These are phyloP conservation scores for Anguilla anguilla DNA, from an alignment of 2,797 vertebrate species.

Conservation along the genomic window DNA sequence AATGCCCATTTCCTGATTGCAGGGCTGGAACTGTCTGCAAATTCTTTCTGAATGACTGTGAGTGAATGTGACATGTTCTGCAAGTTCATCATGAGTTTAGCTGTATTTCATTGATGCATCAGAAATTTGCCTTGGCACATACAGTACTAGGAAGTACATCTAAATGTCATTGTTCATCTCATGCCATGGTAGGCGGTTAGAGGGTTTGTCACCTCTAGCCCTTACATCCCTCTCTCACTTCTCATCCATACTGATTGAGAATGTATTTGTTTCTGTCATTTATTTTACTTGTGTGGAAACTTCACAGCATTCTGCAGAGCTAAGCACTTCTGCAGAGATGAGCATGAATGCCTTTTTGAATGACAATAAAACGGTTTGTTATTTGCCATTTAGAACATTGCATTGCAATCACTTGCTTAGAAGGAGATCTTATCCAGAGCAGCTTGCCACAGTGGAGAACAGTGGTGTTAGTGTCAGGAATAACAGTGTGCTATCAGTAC, in stretches of 20 bases:
- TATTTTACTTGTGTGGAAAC: neutral
- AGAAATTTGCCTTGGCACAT: neutral
- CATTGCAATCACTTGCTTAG: neutral
- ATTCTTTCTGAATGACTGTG: neutral
- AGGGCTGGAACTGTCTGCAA: neutral
- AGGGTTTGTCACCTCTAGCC: neutral
- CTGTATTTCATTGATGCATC: neutral
- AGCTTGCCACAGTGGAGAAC: too few relatives aligned
- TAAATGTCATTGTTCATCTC: neutral
- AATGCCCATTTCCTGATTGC: neutral
- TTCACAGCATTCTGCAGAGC: neutral
- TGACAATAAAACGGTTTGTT: neutral
- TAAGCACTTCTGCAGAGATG: neutral
- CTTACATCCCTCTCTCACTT: neutral
- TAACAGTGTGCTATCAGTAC: too few relatives aligned
- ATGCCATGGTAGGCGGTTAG: neutral
- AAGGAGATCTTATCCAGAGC: too few relatives aligned
- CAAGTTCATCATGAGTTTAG: neutral
- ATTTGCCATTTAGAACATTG: neutral
- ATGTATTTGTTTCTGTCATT: neutral
- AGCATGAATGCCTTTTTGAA: neutral
- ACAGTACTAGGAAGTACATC: neutral
- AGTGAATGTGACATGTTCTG: neutral
- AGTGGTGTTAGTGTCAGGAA: too few relatives aligned
- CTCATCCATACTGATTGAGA: neutral